Evolutionary conservation across 2,888 invertebrate species (phyloP).

Genomic region (Eurytoma californica): DNA sequence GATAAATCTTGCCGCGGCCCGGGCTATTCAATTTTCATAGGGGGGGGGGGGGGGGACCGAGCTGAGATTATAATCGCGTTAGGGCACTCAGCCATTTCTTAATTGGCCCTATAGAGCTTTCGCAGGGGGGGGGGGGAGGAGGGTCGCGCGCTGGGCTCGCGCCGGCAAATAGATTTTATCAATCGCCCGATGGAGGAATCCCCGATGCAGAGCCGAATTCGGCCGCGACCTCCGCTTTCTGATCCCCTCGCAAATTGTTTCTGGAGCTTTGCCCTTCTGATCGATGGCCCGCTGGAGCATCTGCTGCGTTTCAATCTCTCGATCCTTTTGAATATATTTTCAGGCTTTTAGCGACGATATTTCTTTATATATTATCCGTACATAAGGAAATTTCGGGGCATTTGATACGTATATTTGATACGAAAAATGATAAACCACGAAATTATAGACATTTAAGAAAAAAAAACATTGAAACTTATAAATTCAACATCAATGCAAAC

Average conservation of each 20-base stretch:
- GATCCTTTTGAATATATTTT: background rate
- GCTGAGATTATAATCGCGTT: constrained; percentile 50
- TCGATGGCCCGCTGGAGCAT: constrained; percentile 9
- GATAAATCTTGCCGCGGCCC: constrained; percentile 29
- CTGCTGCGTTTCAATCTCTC: background rate
- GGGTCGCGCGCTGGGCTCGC: background rate
- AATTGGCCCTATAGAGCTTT: constrained; percentile 41
- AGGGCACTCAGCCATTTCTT: constrained; percentile 44
- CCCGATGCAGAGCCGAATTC: constrained; percentile 27
- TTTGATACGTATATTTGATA: no score
- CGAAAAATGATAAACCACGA: no score
- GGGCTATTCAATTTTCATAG: constrained; percentile 40
- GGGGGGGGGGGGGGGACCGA: background rate
- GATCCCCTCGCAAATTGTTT: constrained; percentile 17
- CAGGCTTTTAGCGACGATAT: background rate
- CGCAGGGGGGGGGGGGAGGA: constrained; percentile 1
- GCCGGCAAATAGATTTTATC: constrained; percentile 49
- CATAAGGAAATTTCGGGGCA: no score
- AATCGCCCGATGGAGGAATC: constrained; percentile 37
- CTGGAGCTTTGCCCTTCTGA: constrained; percentile 6
- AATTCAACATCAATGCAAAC: no score
- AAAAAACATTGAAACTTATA: no score
- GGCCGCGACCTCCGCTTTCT: background rate
- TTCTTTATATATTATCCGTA: no score
- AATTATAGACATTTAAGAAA: no score